Evolutionary conservation across 2,113 vertebrate genomes (phyloP).

Genomic region (Micromys minutus): DNA sequence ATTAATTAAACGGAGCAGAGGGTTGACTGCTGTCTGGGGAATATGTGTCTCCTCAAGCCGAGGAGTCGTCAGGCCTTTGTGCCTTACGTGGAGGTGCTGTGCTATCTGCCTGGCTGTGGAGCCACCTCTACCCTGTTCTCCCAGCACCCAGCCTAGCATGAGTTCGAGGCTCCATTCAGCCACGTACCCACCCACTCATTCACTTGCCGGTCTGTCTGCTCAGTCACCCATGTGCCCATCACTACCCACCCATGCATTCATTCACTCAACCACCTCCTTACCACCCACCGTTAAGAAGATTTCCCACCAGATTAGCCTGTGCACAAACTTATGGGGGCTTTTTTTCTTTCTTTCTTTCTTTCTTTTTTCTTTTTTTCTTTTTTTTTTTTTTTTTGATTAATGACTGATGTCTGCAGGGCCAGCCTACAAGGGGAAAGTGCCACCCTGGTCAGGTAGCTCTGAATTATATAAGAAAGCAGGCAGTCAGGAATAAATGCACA

Average conservation of each 20-base stretch:
- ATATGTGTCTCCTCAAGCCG: background rate
- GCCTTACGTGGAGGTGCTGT: background rate
- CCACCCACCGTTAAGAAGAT: background rate
- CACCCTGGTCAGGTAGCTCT: background rate
- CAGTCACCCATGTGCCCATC: background rate
- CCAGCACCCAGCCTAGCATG: background rate
- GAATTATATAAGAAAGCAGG: background rate
- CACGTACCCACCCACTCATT: background rate
- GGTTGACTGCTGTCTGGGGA: background rate
- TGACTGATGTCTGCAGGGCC: background rate
- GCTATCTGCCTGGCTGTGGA: background rate
- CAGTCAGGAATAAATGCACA: background rate
- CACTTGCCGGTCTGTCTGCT: background rate
- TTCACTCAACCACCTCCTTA: background rate
- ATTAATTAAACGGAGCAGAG: background rate
- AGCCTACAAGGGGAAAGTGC: background rate
- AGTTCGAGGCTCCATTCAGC: background rate
- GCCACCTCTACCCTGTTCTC: background rate
- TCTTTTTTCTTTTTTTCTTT: background rate
- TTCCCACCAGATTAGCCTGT: background rate
- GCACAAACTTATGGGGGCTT: background rate
- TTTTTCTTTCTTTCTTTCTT: no score
- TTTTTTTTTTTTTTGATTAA: background rate
- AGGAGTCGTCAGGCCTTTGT: background rate
- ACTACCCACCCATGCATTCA: background rate